A percentile compares a stretch with the other conserved stretches of the same genome.
Conservation (phyloP, 2,797 vertebrate genomes). For the Cyclura pinguis region DNA sequence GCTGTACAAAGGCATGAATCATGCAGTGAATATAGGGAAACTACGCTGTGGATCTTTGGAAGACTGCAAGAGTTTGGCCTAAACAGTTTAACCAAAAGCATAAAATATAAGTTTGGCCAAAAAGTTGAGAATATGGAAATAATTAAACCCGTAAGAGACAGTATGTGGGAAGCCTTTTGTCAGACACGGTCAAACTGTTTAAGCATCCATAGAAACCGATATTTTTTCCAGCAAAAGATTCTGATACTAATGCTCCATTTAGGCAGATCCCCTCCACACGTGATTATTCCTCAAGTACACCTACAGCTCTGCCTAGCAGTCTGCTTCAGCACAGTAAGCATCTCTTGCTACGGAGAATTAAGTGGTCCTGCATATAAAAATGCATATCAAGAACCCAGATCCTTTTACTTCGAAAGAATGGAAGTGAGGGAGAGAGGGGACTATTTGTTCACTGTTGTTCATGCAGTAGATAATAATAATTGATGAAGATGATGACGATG, state of each 20-base stretch:
- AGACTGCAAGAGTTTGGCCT: not conserved
- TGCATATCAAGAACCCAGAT: not conserved
- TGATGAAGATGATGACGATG: no score
- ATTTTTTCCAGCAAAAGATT: not conserved
- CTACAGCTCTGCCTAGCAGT: not conserved
- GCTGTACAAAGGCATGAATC: not conserved
- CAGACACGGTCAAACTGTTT: conserved; percentile 20
- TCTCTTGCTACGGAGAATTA: not conserved
- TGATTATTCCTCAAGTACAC: not conserved
- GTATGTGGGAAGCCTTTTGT: rapidly evolving
- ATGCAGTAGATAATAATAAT: not conserved
- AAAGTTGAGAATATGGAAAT: not conserved
- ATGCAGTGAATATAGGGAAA: not conserved
- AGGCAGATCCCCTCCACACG: not conserved
- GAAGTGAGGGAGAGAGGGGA: not conserved
- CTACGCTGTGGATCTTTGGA: not conserved
- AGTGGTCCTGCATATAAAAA: not conserved
- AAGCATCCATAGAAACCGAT: not conserved
- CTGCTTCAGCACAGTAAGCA: not conserved
- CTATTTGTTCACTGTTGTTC: not conserved
- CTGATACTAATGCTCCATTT: not conserved
- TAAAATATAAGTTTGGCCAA: not conserved
- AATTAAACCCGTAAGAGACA: not conserved
- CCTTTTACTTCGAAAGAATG: not conserved
- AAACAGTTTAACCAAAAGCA: no score